Conservation (phyloP, 2,797 vertebrate genomes). For the Chloroceryle amazona region DNA sequence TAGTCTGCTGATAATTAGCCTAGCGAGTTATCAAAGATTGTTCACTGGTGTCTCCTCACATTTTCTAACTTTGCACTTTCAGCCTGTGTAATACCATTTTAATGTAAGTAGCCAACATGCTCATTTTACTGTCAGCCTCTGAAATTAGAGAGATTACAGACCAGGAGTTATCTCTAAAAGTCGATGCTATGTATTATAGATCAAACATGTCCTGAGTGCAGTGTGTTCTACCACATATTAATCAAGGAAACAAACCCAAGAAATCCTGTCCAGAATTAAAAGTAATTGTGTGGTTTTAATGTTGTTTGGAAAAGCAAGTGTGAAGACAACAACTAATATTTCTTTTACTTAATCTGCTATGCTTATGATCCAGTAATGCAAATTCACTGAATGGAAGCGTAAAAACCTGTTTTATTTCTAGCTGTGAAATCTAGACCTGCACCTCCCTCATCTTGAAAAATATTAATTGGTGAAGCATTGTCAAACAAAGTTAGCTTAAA, state of each 20-base stretch:
- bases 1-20: neutral
- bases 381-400: neutral
- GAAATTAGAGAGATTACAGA: neutral
- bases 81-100: neutral
- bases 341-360: neutral
- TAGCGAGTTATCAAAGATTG: neutral
- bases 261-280: neutral
- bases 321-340: neutral
- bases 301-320: neutral
- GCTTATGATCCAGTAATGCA: fast-evolving
- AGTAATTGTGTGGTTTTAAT: neutral
- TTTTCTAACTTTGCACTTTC: neutral
- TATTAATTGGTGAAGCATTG: neutral
- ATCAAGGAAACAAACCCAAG: neutral
- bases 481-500: neutral
- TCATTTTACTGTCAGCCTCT: neutral
- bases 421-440: neutral
- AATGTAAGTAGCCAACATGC: neutral
- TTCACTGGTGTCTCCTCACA: neutral
- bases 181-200: neutral
- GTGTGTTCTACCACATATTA: neutral
- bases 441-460: neutral
- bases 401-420: neutral
- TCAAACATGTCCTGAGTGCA: neutral
- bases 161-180: neutral